Evolutionary conservation across 2,888 invertebrate genomes (phyloP).

Genomic region (Heliconius aoede): DNA sequence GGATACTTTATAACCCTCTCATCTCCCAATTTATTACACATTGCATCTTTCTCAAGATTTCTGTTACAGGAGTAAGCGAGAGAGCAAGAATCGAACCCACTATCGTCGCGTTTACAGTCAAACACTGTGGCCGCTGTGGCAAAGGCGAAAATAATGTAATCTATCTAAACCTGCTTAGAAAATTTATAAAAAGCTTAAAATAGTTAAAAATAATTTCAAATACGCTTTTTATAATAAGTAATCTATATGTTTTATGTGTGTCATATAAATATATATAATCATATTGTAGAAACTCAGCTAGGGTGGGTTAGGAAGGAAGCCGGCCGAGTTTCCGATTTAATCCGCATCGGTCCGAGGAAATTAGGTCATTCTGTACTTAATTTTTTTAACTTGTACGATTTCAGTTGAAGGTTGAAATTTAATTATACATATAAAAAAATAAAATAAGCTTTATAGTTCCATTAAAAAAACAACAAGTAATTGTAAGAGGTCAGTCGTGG

Average conservation of each 20-base stretch:
- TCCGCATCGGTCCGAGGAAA: slow-evolving; percentile 34
- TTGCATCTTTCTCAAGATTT: too few species aligned
- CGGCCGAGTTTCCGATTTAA: slow-evolving; percentile 37
- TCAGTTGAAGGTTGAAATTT: slow-evolving; percentile 31
- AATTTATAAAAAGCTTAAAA: too few species aligned
- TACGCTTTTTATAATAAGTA: neutral
- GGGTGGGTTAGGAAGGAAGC: slow-evolving; percentile 34
- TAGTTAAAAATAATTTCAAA: neutral
- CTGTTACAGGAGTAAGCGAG: too few species aligned
- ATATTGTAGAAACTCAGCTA: neutral
- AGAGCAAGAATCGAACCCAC: too few species aligned
- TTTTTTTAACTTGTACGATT: slow-evolving; percentile 35
- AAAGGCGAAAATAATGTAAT: too few species aligned
- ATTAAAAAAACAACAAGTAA: too few species aligned
- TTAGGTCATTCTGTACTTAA: slow-evolving; percentile 38
- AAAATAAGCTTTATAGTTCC: neutral
- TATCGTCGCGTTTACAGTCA: too few species aligned
- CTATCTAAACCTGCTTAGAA: too few species aligned
- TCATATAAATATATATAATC: neutral
- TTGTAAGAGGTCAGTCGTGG: too few species aligned
- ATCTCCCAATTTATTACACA: too few species aligned
- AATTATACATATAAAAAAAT: neutral
- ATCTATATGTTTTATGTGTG: neutral
- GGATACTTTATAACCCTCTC: too few species aligned
- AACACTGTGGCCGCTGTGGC: too few species aligned